These are phyloP conservation scores for Rhynchopsitta pachyrhyncha DNA, from an alignment of 2,113 vertebrate genomes.

Conservation along the genomic window DNA sequence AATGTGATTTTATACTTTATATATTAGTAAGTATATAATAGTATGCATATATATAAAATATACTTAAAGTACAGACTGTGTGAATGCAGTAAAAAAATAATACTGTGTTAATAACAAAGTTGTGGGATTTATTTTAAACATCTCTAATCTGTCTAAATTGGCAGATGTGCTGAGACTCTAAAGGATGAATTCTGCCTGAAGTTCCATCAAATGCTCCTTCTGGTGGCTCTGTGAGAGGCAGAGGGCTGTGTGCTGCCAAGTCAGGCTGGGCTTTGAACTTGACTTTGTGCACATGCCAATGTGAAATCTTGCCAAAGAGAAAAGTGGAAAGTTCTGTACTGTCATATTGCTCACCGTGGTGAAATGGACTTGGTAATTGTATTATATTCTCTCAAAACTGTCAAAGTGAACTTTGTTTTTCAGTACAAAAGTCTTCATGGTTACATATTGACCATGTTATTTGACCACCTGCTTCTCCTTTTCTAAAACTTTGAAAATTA, in stretches of 20 bases:
- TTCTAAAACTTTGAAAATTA: not conserved
- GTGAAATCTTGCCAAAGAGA: not conserved
- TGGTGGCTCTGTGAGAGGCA: not conserved
- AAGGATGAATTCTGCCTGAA: not conserved
- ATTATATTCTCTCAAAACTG: not conserved
- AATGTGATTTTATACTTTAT: not conserved
- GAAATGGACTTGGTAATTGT: not conserved
- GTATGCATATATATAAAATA: not conserved
- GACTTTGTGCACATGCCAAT: fast-evolving
- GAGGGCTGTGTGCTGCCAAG: not conserved
- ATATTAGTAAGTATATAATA: not conserved
- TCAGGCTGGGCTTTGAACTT: not conserved
- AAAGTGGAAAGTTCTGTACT: not conserved
- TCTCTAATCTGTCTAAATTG: not conserved
- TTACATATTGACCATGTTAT: fast-evolving
- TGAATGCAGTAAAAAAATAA: not conserved
- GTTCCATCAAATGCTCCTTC: not conserved
- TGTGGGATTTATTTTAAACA: not conserved
- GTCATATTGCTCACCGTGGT: not conserved
- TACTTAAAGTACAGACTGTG: not conserved
- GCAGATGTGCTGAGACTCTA: not conserved
- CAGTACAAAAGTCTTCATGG: not conserved
- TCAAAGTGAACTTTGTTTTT: not conserved
- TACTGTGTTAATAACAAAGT: not conserved
- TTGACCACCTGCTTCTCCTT: not conserved